Evolutionary conservation across 1,140 invertebrate species (phyloP).

Genomic region (Acyrthosiphon pisum): DNA sequence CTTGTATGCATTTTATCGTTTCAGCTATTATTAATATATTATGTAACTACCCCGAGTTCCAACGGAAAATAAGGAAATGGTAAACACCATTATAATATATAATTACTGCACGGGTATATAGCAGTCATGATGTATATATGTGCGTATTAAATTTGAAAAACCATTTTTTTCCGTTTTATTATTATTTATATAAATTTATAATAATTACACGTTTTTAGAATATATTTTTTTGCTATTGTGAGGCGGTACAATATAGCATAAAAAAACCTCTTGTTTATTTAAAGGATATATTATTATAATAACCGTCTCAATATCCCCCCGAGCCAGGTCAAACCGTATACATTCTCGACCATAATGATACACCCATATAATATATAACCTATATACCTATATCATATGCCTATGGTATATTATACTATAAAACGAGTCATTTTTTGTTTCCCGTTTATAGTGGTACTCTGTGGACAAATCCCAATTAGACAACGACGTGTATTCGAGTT

Average conservation of each 20-base stretch:
- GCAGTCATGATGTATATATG: background rate
- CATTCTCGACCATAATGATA: background rate
- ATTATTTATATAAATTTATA: background rate
- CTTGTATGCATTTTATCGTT: background rate
- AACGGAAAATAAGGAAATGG: conserved; percentile 16
- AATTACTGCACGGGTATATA: background rate
- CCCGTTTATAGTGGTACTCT: conserved; percentile 70
- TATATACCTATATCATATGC: background rate
- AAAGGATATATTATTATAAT: conserved; percentile 15
- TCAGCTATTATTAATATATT: background rate
- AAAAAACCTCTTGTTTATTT: conserved; percentile 13
- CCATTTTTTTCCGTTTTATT: background rate
- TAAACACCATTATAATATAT: background rate
- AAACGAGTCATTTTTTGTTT: background rate
- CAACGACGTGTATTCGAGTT: conserved; percentile 65
- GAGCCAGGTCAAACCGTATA: background rate
- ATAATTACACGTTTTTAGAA: background rate
- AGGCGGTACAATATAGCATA: background rate
- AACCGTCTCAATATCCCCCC: background rate
- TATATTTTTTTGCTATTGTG: background rate
- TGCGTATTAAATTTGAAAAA: background rate
- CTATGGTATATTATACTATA: background rate
- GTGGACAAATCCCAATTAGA: conserved; percentile 66
- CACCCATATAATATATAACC: background rate
- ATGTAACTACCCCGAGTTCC: background rate